Percentiles rank a stretch among this genome's conserved stretches.
Evolutionary conservation across 2,888 invertebrate genomes (phyloP).

Genomic region (Cactoblastis cactorum): DNA sequence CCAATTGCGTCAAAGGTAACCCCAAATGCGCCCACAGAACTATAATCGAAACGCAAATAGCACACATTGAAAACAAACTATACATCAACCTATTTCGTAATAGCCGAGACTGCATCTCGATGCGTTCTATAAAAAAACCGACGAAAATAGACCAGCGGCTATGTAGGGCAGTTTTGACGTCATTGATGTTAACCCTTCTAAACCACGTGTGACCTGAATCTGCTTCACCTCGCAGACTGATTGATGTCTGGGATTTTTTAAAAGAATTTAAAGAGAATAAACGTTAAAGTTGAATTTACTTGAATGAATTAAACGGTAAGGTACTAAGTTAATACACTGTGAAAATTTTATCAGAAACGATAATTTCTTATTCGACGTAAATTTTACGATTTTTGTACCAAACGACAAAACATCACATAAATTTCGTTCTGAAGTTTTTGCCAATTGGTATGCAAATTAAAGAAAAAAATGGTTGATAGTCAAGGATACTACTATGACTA

Average conservation of each 20-base stretch:
- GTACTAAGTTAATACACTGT: too few relatives aligned
- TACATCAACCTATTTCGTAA: slow-evolving; percentile 19
- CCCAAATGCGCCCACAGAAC: slow-evolving; percentile 11
- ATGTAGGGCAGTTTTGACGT: slow-evolving; percentile 61
- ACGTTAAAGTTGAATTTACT: too few relatives aligned
- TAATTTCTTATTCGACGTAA: too few relatives aligned
- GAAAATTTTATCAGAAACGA: too few relatives aligned
- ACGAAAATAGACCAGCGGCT: slow-evolving; percentile 38
- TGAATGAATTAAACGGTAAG: too few relatives aligned
- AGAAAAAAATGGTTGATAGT: too few relatives aligned
- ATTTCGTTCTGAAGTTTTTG: too few relatives aligned
- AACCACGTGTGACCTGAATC: slow-evolving; percentile 49
- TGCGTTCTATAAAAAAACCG: slow-evolving; percentile 39
- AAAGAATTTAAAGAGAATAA: neutral
- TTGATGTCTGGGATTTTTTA: slow-evolving; percentile 26
- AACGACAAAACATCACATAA: too few relatives aligned
- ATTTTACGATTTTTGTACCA: too few relatives aligned
- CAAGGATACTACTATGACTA: too few relatives aligned
- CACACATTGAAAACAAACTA: slow-evolving; percentile 8
- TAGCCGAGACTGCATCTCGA: slow-evolving; percentile 31
- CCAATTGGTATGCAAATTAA: too few relatives aligned
- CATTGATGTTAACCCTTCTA: slow-evolving; percentile 30
- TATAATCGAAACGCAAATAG: slow-evolving; percentile 3
- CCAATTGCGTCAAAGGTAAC: slow-evolving; percentile 11
- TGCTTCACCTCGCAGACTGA: slow-evolving; percentile 30